A percentile compares a stretch with the other conserved stretches of the same genome.
Conservation (phyloP, 2,888 invertebrate genomes). For the Nymphalis c-album region DNA sequence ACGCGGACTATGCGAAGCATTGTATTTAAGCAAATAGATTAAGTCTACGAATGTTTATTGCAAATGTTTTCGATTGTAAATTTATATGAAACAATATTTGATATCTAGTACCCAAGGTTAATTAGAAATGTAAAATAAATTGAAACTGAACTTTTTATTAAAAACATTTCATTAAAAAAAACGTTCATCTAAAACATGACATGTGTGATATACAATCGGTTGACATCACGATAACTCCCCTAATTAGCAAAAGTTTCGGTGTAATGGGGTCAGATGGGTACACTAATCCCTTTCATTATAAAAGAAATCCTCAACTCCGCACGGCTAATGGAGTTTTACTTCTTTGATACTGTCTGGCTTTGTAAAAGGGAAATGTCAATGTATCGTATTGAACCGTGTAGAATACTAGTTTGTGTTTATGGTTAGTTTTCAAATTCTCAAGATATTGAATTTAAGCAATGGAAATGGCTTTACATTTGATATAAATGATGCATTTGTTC, state of each 20-base stretch:
- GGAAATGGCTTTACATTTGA: too few relatives aligned
- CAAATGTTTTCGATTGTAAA: too few relatives aligned
- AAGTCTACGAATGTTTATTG: neutral
- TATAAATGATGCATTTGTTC: too few relatives aligned
- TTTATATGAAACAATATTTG: too few relatives aligned
- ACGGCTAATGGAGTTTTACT: conserved; percentile 20
- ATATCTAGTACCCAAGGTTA: too few relatives aligned
- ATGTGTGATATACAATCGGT: conserved; percentile 11
- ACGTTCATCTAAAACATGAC: neutral
- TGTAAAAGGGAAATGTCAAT: conserved; percentile 6
- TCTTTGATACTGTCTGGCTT: neutral
- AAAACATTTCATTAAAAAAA: too few relatives aligned
- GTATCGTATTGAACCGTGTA: neutral
- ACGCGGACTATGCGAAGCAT: conserved; percentile 2
- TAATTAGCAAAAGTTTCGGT: conserved; percentile 27
- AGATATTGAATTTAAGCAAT: too few relatives aligned
- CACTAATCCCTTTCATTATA: conserved; percentile 31
- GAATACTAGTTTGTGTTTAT: neutral
- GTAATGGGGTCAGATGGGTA: conserved; percentile 24
- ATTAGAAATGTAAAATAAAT: too few relatives aligned
- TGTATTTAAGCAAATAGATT: neutral
- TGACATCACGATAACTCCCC: conserved; percentile 19
- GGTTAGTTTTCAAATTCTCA: neutral
- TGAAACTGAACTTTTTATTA: too few relatives aligned
- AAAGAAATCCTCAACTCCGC: conserved; percentile 23